Conservation (phyloP, 2,797 vertebrate genomes). For the Monodelphis domestica region DNA sequence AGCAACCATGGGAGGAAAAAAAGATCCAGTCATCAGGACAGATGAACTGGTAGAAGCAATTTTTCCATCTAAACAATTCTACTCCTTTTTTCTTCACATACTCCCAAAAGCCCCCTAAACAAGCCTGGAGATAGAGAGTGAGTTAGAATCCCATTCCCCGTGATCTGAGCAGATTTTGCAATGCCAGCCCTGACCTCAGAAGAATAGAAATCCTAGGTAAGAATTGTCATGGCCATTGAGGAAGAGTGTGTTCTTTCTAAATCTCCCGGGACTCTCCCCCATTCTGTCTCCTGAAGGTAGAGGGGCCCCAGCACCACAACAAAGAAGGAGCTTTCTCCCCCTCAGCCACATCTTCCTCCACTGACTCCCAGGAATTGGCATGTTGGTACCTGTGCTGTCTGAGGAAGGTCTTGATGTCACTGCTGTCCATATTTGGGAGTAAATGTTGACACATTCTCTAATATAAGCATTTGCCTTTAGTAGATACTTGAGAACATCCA, state of each 20-base stretch:
- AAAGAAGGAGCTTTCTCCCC: background rate
- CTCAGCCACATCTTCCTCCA: background rate
- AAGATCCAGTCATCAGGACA: background rate
- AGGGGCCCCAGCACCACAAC: background rate
- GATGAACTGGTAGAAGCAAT: background rate
- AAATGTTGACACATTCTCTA: background rate
- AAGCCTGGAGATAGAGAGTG: background rate
- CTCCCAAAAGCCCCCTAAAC: background rate
- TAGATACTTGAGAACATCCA: background rate
- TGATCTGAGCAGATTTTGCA: background rate
- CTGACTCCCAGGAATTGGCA: background rate
- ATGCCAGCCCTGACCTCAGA: background rate
- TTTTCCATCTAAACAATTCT: background rate
- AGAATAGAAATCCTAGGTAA: background rate
- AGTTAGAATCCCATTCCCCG: background rate
- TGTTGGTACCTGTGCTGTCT: background rate
- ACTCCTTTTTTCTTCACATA: background rate
- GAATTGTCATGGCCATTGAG: background rate
- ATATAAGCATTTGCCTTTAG: background rate
- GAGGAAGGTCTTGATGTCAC: background rate
- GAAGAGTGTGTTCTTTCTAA: constrained; percentile 4
- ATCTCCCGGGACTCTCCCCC: background rate
- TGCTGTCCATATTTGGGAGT: background rate
- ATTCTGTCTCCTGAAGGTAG: background rate
- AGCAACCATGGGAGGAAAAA: background rate